A percentile compares a stretch with the other conserved stretches of the same genome.
phyloP scores from a whole-genome alignment of 2,113 vertebrate genomes.

The Orycteropus afer region DNA sequence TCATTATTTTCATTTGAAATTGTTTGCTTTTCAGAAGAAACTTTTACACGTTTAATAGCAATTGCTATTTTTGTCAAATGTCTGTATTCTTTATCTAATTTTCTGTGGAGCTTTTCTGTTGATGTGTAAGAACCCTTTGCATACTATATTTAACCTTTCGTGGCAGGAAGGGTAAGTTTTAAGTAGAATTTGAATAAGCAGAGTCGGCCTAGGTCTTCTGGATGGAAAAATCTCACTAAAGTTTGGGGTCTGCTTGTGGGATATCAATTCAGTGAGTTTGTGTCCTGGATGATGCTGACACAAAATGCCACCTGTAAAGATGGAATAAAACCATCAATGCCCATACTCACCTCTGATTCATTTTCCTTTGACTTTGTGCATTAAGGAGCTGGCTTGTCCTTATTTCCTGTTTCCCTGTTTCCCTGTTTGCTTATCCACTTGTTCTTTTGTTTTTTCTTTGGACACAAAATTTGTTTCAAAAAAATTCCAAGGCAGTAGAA shows the following conservation, averaged over 20 bases:
- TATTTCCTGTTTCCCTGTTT: neutral
- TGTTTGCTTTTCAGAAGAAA: neutral
- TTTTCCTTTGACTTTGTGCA: neutral
- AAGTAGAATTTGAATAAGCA: neutral
- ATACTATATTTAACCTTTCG: neutral
- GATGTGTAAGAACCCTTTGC: neutral
- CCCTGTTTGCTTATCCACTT: neutral
- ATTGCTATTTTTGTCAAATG: neutral
- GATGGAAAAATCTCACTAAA: neutral
- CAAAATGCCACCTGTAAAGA: neutral
- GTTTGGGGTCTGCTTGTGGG: no score
- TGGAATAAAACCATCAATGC: neutral
- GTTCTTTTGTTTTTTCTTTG: slow-evolving; percentile 1
- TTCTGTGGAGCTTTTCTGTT: neutral
- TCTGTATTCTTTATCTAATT: neutral
- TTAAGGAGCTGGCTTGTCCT: neutral
- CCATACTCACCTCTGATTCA: neutral
- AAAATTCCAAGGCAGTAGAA: slow-evolving; percentile 19
- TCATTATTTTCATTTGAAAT: slow-evolving; percentile 8
- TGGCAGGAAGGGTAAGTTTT: neutral
- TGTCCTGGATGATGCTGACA: neutral
- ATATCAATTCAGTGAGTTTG: neutral
- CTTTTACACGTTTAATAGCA: neutral
- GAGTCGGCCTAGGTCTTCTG: neutral
- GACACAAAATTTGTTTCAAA: neutral